Evolutionary conservation across 2,113 vertebrate species (phyloP), one percentile per base, ranked within the genome.

Genomic region (Machaerirhynchus nigripectus): DNA sequence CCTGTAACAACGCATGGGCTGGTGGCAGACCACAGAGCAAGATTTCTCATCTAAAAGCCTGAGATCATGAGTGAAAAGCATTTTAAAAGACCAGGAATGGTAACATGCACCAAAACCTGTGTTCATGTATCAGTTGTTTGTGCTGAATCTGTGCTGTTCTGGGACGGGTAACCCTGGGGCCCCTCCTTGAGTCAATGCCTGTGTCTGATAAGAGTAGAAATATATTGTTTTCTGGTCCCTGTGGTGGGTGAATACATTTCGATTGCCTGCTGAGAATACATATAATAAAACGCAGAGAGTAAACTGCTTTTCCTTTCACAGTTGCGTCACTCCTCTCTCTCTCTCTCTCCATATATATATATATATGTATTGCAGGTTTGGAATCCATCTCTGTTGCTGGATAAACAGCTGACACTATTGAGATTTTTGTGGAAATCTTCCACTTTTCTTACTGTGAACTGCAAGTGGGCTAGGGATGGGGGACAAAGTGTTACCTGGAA

Each of bases 231-330:
- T 95, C 71, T 84, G 42, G 37, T 82, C 79, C 59, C 49, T 49
- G 23, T 79, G 27, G 42, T 89, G 55, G 40, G 56, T 76, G 77
- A 89, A 93, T 56, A 82, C 2, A 6, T 94, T 95, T 87, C 10
- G 20, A 74, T 95, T 93, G 61, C 59, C 55, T 93, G 55, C 61
- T 95, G 82, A 96, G 87, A 79, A 65, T 90, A 44, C 33, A 47
- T n/a, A 37, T 83, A 93, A 89, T 71, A 93, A 93, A 94, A 95
- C 93, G 2, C 44, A 89, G 83, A 88, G 15, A 83, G 13, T 57
- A 77, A 93, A 89, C 50, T 87, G 65, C 19, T 88, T 95, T 95
- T 89, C 64, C 26, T 76, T 97, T 84, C 84, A 73, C 70, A 92
- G 76, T 89, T 92, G 79, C 67, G 42, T 63, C 78, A 84, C 44